These are phyloP conservation scores for honey bee (Apis mellifera) DNA, from an alignment of 1,140 invertebrate species.

Conservation along the genomic window DNA sequence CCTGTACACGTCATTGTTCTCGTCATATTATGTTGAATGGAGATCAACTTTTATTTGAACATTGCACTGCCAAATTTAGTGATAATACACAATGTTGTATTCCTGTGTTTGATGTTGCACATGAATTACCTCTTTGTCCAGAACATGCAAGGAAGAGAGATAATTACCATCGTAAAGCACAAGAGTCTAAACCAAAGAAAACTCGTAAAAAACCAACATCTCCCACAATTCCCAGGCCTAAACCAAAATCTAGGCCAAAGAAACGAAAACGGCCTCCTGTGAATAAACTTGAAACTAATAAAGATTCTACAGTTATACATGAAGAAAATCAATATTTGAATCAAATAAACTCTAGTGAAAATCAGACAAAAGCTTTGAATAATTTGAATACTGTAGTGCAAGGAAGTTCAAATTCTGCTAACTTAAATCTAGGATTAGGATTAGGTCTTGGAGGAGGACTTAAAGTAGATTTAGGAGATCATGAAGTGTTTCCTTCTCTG, in stretches of 20 bases:
- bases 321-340: conserved; percentile 71
- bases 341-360: conserved; percentile 72
- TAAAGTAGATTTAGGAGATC: conserved; percentile 78
- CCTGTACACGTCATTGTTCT: conserved; percentile 91
- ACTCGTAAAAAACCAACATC: conserved; percentile 89
- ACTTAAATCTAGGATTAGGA: conserved; percentile 72
- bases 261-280: conserved; percentile 83
- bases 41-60: conserved; percentile 93
- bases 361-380: conserved; percentile 76
- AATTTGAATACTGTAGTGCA: conserved; percentile 74
- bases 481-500: conserved; percentile 81
- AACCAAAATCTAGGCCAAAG: conserved; percentile 86
- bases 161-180: conserved; percentile 88
- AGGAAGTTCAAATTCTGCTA: conserved; percentile 70
- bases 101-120: conserved; percentile 92
- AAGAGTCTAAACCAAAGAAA: conserved; percentile 90
- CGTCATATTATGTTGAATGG: conserved; percentile 93
- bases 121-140: conserved; percentile 91
- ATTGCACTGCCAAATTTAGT: conserved; percentile 93
- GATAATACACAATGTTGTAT: conserved; percentile 94
- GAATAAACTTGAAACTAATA: conserved; percentile 61
- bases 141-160: conserved; percentile 91
- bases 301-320: conserved; percentile 53
- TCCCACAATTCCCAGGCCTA: conserved; percentile 85
- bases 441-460: conserved; percentile 75